Evolutionary conservation across 2,888 invertebrate genomes (phyloP).

Genomic region (Isoperla grammatica): DNA sequence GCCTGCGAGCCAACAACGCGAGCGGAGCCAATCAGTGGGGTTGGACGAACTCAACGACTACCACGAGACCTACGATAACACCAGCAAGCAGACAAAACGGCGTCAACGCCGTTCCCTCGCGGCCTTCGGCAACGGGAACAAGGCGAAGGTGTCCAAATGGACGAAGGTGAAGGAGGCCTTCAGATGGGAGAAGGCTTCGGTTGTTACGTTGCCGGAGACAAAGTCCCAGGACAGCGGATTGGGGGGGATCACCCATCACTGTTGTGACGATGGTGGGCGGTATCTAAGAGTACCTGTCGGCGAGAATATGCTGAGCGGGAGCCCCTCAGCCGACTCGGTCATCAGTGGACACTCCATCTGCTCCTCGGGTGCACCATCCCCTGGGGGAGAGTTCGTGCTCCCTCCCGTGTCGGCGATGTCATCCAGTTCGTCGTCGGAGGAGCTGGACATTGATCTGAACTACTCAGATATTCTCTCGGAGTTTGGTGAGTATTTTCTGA

Average conservation of each 20-base stretch:
- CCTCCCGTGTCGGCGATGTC: conserved; percentile 61
- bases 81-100: conserved; percentile 18
- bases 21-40: conserved; percentile 63
- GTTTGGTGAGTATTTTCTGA: conserved; percentile 20
- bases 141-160: conserved; percentile 75
- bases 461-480: conserved; percentile 22
- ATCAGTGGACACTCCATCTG: conserved; percentile 44
- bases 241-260: conserved; percentile 38
- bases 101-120: conserved; percentile 22
- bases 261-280: conserved; percentile 38
- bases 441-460: conserved; percentile 47
- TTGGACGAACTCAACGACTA: conserved; percentile 48
- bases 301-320: conserved; percentile 38
- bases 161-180: conserved; percentile 85
- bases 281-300: conserved; percentile 35
- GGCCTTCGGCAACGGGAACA: conserved; percentile 22
- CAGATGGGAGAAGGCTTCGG: conserved; percentile 71
- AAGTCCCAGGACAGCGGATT: conserved; percentile 46
- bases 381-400: conserved; percentile 49
- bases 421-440: conserved; percentile 70
- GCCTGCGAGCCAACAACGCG: conserved; percentile 52
- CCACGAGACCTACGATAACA: conserved; percentile 7
- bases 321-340: conserved; percentile 50
- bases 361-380: conserved; percentile 31
- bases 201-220: conserved; percentile 36